These are phyloP conservation scores for Dromiciops gliroides DNA, from an alignment of 2,113 vertebrate genomes.

Conservation along the genomic window DNA sequence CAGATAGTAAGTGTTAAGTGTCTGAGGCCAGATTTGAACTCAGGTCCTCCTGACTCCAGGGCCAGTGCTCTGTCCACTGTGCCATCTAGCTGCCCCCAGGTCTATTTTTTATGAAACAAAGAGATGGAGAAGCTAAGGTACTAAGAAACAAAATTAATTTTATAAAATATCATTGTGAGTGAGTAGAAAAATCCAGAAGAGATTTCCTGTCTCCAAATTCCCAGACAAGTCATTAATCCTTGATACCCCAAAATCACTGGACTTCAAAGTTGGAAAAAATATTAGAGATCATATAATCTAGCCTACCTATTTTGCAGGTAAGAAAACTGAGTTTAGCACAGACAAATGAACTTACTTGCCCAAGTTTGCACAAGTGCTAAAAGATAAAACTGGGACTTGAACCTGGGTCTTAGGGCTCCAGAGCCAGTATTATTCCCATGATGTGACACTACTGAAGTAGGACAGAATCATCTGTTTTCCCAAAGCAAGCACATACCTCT, in stretches of 20 bases:
- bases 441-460: not conserved
- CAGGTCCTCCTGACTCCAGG: no score
- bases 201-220: no score
- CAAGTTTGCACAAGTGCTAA: not conserved
- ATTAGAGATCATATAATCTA: no score
- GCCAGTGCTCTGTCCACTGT: no score
- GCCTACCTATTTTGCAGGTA: not conserved
- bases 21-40: no score
- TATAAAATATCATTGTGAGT: not conserved
- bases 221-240: no score
- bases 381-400: not conserved
- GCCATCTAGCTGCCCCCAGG: no score
- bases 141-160: not conserved
- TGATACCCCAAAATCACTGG: not conserved
- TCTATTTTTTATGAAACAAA: not conserved
- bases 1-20: no score
- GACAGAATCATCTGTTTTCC: not conserved
- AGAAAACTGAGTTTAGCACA: not conserved
- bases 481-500: conserved; percentile 7
- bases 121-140: not conserved
- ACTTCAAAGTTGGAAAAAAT: not conserved
- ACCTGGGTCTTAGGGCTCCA: not conserved
- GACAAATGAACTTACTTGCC: not conserved
- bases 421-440: not conserved
- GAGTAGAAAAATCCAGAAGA: no score